Evolutionary conservation across 2,888 invertebrate genomes (phyloP).

Genomic region (Nudaria mundana): DNA sequence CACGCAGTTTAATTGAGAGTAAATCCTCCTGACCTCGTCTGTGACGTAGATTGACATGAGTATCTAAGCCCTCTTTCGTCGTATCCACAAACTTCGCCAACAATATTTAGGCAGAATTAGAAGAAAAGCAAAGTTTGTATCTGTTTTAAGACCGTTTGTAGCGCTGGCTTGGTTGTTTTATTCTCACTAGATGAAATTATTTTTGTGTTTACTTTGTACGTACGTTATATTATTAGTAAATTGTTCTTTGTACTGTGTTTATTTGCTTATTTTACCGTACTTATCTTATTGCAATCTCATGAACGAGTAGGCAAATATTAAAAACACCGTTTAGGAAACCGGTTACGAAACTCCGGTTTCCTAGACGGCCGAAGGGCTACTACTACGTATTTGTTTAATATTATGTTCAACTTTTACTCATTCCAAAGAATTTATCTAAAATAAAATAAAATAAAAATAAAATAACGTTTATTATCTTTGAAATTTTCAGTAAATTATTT

Average conservation of each 20-base stretch:
- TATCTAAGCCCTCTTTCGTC: slow-evolving; percentile 33
- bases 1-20: slow-evolving; percentile 18
- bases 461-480: too few relatives aligned
- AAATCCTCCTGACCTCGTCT: slow-evolving; percentile 34
- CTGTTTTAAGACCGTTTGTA: slow-evolving; percentile 28
- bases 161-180: slow-evolving; percentile 28
- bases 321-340: too few relatives aligned
- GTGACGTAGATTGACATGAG: slow-evolving; percentile 37
- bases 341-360: too few relatives aligned
- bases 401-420: too few relatives aligned
- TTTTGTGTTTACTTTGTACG: slow-evolving; percentile 21
- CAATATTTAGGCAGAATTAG: slow-evolving; percentile 44
- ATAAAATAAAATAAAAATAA: too few relatives aligned
- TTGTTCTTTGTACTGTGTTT: slow-evolving; percentile 11
- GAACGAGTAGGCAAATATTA: too few relatives aligned
- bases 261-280: slow-evolving; percentile 4
- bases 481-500: too few relatives aligned
- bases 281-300: too few relatives aligned
- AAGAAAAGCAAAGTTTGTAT: slow-evolving; percentile 45
- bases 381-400: too few relatives aligned
- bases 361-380: too few relatives aligned
- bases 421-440: too few relatives aligned
- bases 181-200: slow-evolving; percentile 33
- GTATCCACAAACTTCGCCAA: slow-evolving; percentile 37
- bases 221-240: slow-evolving; percentile 20